Base-by-base conservation (phyloP, 30 jellyfish, hydroid and myxozoan genomes). In the Pelagia noctiluca region DNA sequence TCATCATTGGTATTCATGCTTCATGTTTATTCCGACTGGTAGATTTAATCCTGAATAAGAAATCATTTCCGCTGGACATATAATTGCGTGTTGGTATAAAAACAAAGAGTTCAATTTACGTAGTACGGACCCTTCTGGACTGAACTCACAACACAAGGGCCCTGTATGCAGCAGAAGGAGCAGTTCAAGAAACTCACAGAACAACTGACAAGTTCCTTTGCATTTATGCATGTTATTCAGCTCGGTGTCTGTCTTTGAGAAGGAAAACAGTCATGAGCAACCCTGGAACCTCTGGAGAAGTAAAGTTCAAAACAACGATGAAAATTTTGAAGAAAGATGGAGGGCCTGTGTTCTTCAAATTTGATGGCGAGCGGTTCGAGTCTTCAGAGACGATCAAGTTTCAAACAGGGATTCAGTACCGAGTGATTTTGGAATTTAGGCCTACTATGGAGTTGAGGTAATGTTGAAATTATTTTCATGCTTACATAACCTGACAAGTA, bases 341-440 rank as follows among this genome's bases (percentile, higher is more conserved):
- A 29, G 81, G 86, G 16, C 88, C 95, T 36, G 97, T 88, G 28
- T 93, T 49, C 48, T 93, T 62, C 46, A 93, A 93, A 65, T 88
- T 65, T 38, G 98, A 93, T 75, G 98, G 98, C 86, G 96, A 85
- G 35, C 97, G 98, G 12, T 93, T 93, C 78, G 83, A 82, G 49
- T 22, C 29, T 50, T 67, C 66, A 7, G 95, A 93, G 48, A 93
- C 97, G 33, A 71, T 93, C 42, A 93, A 93, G 63, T 54, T 93
- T 3, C 78, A 69, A 21, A 49, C 97, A 22, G 97, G 84, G 2
- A 64, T 62, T 16, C 90, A 80, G 50, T 93, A 93, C 90, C 82
- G 76, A 46, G 98, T 93, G 1, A 42, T 63, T 34, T 37, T 93
- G 42, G 98, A 93, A 67, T 74, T 82, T 63, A 83, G 76, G 48